A percentile compares a stretch with the other conserved stretches of the same genome.
Evolutionary conservation across 2,888 invertebrate species (phyloP).

Genomic region (Pinctada fucata): DNA sequence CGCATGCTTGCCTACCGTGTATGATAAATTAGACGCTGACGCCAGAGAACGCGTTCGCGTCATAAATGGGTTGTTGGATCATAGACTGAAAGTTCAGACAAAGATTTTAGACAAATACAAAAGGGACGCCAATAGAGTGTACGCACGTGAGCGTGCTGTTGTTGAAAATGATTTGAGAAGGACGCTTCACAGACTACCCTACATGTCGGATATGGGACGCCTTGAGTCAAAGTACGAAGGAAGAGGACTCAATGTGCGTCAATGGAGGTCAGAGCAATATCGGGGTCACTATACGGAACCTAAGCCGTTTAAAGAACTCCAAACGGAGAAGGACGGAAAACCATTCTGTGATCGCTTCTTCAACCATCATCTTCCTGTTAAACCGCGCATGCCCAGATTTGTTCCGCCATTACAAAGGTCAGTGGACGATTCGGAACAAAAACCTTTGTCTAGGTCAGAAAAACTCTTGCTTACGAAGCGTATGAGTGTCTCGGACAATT

Average conservation of each 20-base stretch:
- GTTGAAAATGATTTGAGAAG: conserved; percentile 18
- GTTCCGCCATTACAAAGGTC: conserved; percentile 10
- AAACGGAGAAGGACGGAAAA: conserved; percentile 9
- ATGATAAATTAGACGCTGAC: conserved; percentile 39
- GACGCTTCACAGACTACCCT: conserved; percentile 26
- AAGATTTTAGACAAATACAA: conserved; percentile 33
- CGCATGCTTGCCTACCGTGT: conserved; percentile 34
- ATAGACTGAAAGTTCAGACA: conserved; percentile 29
- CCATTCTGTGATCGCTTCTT: conserved; percentile 40
- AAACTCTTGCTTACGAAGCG: conserved; percentile 29
- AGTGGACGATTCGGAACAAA: conserved; percentile 6
- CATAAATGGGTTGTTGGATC: conserved; percentile 29
- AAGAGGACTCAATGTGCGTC: background rate
- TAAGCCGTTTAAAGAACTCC: conserved; percentile 24
- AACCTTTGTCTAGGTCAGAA: conserved; percentile 13
- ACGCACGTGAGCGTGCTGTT: conserved; percentile 8
- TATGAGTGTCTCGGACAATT: conserved; percentile 32
- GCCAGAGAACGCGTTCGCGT: conserved; percentile 26
- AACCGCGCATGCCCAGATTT: background rate
- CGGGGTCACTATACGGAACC: conserved; percentile 35
- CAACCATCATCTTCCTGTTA: conserved; percentile 30
- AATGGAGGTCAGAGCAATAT: conserved; percentile 1
- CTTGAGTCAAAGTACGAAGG: conserved; percentile 6
- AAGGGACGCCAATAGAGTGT: conserved; percentile 12
- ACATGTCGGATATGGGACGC: conserved; percentile 31